Conservation (phyloP, 2,113 vertebrate genomes). For the Orthonyx spaldingii region DNA sequence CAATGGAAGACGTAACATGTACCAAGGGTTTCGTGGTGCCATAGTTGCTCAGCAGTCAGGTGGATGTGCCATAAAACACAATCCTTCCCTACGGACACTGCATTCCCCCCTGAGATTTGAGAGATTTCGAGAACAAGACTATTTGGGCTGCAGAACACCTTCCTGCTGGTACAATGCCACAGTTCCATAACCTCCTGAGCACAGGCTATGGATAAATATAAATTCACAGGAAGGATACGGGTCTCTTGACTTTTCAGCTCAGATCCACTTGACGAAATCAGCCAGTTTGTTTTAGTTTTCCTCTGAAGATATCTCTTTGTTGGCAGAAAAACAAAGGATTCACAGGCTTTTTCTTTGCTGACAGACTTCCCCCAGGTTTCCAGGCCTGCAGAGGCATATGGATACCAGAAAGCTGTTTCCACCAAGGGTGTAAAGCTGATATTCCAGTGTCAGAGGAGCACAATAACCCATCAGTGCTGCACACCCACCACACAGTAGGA, state of each 20-base stretch:
- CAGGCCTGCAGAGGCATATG: not conserved
- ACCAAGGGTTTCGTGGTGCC: not conserved
- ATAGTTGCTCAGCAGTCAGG: not conserved
- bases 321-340: not conserved
- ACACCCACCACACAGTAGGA: not conserved
- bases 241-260: not conserved
- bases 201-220: not conserved
- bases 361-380: not conserved
- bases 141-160: not conserved
- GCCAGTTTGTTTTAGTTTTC: not conserved
- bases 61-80: not conserved
- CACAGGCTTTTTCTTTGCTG: not conserved
- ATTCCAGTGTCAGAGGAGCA: not conserved
- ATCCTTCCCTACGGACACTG: not conserved
- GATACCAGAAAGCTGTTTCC: not conserved
- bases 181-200: not conserved
- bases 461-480: not conserved
- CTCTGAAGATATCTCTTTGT: not conserved
- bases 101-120: rapidly evolving
- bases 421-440: not conserved
- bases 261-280: not conserved
- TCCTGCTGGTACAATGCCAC: not conserved
- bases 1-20: not conserved
- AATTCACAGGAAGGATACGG: not conserved
- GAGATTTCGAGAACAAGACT: not conserved